Evolutionary conservation across 2,113 vertebrate species (phyloP).

Genomic region (Poecilia latipinna): DNA sequence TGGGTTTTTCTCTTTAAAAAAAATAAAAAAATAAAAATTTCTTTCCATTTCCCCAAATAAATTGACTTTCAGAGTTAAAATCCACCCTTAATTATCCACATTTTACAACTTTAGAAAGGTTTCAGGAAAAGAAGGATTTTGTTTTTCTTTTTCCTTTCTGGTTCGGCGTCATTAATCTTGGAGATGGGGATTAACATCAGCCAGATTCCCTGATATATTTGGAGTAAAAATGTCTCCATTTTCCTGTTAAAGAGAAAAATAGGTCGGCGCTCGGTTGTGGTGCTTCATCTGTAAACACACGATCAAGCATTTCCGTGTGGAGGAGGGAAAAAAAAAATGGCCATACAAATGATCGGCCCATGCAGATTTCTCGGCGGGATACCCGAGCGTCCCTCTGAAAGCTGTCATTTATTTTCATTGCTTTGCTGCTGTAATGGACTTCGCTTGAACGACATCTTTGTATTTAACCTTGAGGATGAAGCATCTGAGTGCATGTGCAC

Average conservation of each 20-base stretch:
- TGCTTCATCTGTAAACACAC: slow-evolving; percentile 70
- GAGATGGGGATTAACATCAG: slow-evolving; percentile 65
- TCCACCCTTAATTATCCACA: slow-evolving; percentile 10
- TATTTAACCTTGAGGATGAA: slow-evolving; percentile 73
- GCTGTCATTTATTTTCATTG: slow-evolving; percentile 73
- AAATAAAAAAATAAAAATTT: too few relatives aligned
- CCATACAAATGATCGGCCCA: slow-evolving; percentile 56
- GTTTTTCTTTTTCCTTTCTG: neutral
- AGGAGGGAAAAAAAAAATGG: slow-evolving; percentile 19
- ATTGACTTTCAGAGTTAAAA: slow-evolving; percentile 5
- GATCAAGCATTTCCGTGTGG: slow-evolving; percentile 56
- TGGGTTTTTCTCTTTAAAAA: neutral
- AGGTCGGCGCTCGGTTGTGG: slow-evolving; percentile 37
- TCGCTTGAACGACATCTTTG: slow-evolving; percentile 67
- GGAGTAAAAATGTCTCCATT: slow-evolving; percentile 64
- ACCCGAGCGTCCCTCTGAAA: slow-evolving; percentile 58
- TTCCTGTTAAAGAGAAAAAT: slow-evolving; percentile 65
- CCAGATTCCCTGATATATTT: slow-evolving; percentile 62
- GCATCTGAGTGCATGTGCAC: slow-evolving; percentile 55
- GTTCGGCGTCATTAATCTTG: slow-evolving; percentile 55
- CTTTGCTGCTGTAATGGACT: slow-evolving; percentile 68
- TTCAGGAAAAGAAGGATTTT: neutral
- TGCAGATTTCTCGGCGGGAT: slow-evolving; percentile 62
- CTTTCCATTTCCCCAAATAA: neutral
- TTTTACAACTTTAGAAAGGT: slow-evolving; percentile 16